Conservation (phyloP, 2,797 vertebrate genomes). For the Phrynocephalus forsythii region DNA sequence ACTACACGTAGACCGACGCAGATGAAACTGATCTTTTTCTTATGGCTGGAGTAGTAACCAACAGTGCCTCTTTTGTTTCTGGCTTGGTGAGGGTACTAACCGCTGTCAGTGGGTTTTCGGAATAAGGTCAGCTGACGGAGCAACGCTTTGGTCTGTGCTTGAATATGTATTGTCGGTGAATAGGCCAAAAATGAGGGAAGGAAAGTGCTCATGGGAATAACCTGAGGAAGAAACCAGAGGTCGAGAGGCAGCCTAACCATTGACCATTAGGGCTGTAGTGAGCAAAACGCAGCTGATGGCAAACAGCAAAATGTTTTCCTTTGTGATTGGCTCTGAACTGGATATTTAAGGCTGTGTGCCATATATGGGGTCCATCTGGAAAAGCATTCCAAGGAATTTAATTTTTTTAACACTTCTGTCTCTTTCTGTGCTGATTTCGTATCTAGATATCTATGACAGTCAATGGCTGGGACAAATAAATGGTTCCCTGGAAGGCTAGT, state of each 20-base stretch:
- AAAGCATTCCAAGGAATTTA: constrained; percentile 22
- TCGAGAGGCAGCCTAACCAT: constrained; percentile 62
- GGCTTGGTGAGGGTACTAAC: constrained; percentile 71
- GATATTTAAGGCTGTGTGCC: constrained; percentile 15
- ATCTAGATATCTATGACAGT: neutral
- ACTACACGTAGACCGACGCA: constrained; percentile 59
- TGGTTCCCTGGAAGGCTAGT: constrained; percentile 63
- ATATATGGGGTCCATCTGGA: neutral
- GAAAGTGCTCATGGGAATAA: constrained; percentile 50
- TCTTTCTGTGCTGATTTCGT: neutral
- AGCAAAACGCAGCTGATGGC: constrained; percentile 64
- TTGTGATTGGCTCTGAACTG: neutral
- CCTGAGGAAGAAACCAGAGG: constrained; percentile 54
- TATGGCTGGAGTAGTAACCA: constrained; percentile 77
- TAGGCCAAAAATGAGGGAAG: constrained; percentile 48
- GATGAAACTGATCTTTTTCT: constrained; percentile 75
- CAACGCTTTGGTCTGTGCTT: constrained; percentile 51
- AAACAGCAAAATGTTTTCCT: constrained; percentile 27
- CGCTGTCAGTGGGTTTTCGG: constrained; percentile 72
- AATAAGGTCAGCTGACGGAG: constrained; percentile 69
- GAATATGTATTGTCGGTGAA: constrained; percentile 62
- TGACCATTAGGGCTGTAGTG: constrained; percentile 61
- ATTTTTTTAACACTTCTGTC: neutral
- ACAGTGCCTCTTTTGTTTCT: constrained; percentile 77
- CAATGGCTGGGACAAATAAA: neutral